A percentile compares a stretch with the other conserved stretches of the same genome.
Conservation (phyloP, 2,797 vertebrate species). For the Phrynocephalus vlangalii region DNA sequence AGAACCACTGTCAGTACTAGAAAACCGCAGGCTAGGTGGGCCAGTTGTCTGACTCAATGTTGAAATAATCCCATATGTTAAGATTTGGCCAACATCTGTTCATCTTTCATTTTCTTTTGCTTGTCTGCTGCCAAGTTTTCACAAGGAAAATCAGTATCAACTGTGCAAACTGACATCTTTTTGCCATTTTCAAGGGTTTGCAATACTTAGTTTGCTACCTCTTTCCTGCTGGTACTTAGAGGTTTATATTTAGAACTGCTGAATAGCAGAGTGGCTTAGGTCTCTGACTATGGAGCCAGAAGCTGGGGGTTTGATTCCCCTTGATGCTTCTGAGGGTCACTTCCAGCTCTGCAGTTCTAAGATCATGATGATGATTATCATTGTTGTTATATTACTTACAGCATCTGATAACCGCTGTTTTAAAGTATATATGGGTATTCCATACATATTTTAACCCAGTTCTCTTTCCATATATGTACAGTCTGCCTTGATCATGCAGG, state of each 20-base stretch:
- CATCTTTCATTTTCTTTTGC: neutral
- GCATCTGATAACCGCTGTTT: neutral
- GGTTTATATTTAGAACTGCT: neutral
- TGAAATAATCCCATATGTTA: neutral
- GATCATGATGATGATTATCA: too few species aligned
- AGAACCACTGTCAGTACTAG: neutral
- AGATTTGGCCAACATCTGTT: neutral
- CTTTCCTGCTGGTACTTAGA: neutral
- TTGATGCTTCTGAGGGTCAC: too few species aligned
- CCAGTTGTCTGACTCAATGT: neutral
- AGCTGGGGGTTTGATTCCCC: too few species aligned
- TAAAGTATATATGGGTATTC: neutral
- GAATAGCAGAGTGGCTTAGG: too few species aligned
- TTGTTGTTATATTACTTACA: neutral
- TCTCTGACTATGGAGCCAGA: too few species aligned
- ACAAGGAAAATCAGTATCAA: neutral
- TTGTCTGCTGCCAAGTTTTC: neutral
- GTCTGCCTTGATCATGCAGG: neutral
- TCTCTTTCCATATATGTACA: neutral
- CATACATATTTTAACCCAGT: neutral
- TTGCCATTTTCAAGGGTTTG: too few species aligned
- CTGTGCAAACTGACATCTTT: too few species aligned
- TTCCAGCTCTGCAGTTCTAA: too few species aligned
- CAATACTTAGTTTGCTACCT: neutral
- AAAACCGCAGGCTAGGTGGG: neutral